A percentile compares a stretch with the other conserved stretches of the same genome.
Evolutionary conservation across 2,888 invertebrate species (phyloP).

Genomic region (Limulus polyphemus): DNA sequence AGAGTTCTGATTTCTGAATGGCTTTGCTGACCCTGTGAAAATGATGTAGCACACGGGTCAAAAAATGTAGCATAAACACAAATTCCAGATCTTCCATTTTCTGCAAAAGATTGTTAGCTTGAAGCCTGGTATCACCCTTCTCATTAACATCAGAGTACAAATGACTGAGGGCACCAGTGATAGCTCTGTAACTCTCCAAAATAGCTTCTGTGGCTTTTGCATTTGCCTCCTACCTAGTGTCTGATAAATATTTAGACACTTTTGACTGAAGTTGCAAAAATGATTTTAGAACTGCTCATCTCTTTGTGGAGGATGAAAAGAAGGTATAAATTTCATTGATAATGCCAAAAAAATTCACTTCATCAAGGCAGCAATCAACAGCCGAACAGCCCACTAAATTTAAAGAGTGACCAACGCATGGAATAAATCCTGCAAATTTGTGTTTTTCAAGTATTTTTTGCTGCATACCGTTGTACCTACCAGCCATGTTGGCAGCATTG

Average conservation of each 20-base stretch:
- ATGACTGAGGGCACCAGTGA: neutral
- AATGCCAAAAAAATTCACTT: neutral
- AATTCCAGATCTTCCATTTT: no score
- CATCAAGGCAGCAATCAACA: neutral
- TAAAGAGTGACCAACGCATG: neutral
- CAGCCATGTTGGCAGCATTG: no score
- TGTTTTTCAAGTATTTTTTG: neutral
- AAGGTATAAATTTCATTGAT: neutral
- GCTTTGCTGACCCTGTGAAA: no score
- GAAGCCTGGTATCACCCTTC: neutral
- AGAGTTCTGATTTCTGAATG: no score
- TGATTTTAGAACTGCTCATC: neutral
- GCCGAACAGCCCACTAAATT: neutral
- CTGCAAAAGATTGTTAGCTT: no score
- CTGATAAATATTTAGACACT: neutral
- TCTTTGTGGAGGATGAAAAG: slow-evolving; percentile 1
- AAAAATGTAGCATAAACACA: no score
- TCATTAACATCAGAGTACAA: neutral
- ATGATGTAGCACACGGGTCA: no score
- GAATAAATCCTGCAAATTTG: neutral
- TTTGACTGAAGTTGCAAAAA: neutral
- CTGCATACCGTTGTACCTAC: no score
- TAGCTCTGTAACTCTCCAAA: neutral
- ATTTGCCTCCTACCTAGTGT: neutral
- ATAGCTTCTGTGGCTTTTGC: neutral